A percentile compares a stretch with the other conserved stretches of the same genome.
phyloP scores from a whole-genome alignment of 2,888 invertebrate species.

The Hemicrepidius hirtus region DNA sequence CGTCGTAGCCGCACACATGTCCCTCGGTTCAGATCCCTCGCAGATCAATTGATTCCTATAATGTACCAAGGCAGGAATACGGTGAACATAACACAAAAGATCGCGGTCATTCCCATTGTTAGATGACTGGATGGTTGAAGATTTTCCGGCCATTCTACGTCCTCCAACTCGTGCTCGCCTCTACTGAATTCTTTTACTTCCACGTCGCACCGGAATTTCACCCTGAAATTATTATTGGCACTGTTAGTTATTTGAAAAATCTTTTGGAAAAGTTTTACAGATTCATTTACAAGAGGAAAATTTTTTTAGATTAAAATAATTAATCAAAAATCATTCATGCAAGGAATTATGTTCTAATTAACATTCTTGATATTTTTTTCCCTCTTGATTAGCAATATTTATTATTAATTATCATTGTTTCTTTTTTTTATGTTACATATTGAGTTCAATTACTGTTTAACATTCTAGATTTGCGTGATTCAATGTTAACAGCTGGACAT shows the following conservation, averaged over 20 bases:
- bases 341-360: too few species aligned
- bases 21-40: not conserved
- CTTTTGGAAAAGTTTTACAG: too few species aligned
- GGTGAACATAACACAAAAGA: constrained; percentile 73
- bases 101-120: constrained; percentile 73
- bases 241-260: not conserved
- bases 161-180: constrained; percentile 71
- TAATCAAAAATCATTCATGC: too few species aligned
- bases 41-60: constrained; percentile 64
- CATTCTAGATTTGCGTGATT: too few species aligned
- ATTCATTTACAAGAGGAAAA: too few species aligned
- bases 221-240: constrained; percentile 65
- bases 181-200: constrained; percentile 74
- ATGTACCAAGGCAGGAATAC: constrained; percentile 74
- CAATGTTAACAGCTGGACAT: too few species aligned
- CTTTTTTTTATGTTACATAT: too few species aligned
- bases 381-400: too few species aligned
- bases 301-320: too few species aligned
- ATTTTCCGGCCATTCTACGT: constrained; percentile 65
- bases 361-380: too few species aligned
- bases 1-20: not conserved
- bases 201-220: constrained; percentile 75
- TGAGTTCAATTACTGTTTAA: too few species aligned
- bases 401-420: too few species aligned
- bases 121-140: constrained; percentile 58